Percentiles rank a stretch among this genome's conserved stretches.
These are phyloP conservation scores for Anisognathus igniventris DNA, from an alignment of 2,797 vertebrate genomes.

Conservation along the genomic window DNA sequence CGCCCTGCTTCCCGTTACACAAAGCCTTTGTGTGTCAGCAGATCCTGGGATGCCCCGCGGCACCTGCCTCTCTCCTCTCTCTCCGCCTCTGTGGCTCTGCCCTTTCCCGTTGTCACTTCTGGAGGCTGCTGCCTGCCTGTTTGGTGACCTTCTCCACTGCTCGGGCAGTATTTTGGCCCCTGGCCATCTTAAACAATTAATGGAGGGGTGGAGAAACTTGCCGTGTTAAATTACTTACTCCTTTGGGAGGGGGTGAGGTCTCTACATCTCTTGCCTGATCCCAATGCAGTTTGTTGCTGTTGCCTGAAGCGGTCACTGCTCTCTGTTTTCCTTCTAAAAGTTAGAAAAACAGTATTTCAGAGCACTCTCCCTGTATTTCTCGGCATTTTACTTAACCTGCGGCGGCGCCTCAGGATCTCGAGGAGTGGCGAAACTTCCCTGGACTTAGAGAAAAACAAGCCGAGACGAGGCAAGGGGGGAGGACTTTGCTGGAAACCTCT, in stretches of 20 bases:
- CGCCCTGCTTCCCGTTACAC: background rate
- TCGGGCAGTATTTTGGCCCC: constrained; percentile 36
- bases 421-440: background rate
- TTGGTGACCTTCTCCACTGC: constrained; percentile 32
- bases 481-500: background rate
- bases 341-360: background rate
- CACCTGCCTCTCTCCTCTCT: constrained; percentile 43
- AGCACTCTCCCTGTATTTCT: background rate
- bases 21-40: constrained; percentile 18
- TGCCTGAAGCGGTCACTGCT: constrained; percentile 54
- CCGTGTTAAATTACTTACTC: constrained; percentile 65
- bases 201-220: constrained; percentile 59
- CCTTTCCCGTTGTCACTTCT: constrained; percentile 49
- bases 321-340: constrained; percentile 21
- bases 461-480: background rate
- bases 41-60: constrained; percentile 5
- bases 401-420: background rate
- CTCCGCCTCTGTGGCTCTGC: constrained; percentile 11
- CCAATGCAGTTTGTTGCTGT: background rate
- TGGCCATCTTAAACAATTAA: constrained; percentile 64
- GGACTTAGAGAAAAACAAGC: background rate
- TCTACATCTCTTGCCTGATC: background rate
- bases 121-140: constrained; percentile 18
- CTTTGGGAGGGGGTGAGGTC: constrained; percentile 39
- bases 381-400: background rate